Evolutionary conservation across 2,888 invertebrate genomes (phyloP).

Genomic region (Apotomis turbidana): DNA sequence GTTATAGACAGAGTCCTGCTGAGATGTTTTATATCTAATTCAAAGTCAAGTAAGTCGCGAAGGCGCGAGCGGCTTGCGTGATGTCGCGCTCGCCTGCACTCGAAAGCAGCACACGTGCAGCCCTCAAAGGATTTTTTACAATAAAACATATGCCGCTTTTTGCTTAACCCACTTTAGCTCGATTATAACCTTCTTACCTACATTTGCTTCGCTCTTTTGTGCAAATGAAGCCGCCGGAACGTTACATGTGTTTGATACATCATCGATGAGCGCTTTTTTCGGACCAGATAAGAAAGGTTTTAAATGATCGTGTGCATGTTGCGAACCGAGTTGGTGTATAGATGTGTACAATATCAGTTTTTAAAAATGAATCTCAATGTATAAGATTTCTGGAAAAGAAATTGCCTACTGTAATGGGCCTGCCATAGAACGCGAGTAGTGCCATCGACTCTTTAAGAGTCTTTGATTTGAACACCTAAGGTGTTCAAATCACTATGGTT

Average conservation of each 20-base stretch:
- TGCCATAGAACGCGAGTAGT: too few relatives aligned
- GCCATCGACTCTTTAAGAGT: too few relatives aligned
- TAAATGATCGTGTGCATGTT: constrained; percentile 1
- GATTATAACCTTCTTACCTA: constrained; percentile 84
- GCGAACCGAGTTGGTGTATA: background rate
- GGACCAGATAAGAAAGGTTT: constrained; percentile 9
- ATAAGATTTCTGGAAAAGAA: too few relatives aligned
- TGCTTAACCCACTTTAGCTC: constrained; percentile 83
- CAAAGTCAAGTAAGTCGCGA: constrained; percentile 25
- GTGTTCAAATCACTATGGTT: too few relatives aligned
- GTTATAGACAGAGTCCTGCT: too few relatives aligned
- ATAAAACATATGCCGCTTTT: constrained; percentile 82
- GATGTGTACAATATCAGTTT: background rate
- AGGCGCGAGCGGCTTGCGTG: constrained; percentile 27
- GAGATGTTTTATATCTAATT: too few relatives aligned
- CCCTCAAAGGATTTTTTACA: constrained; percentile 79
- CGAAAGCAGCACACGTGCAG: constrained; percentile 74
- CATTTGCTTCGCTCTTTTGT: constrained; percentile 79
- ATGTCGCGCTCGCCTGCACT: constrained; percentile 52
- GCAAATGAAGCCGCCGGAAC: constrained; percentile 65
- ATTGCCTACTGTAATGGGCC: too few relatives aligned
- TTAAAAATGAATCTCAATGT: too few relatives aligned
- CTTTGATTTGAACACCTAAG: too few relatives aligned
- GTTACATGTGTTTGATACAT: constrained; percentile 51
- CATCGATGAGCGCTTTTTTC: constrained; percentile 35